A percentile compares a stretch with the other conserved stretches of the same genome.
These are phyloP conservation scores for Drosophila nannoptera DNA, from an alignment of 1,140 invertebrate species.

Conservation along the genomic window DNA sequence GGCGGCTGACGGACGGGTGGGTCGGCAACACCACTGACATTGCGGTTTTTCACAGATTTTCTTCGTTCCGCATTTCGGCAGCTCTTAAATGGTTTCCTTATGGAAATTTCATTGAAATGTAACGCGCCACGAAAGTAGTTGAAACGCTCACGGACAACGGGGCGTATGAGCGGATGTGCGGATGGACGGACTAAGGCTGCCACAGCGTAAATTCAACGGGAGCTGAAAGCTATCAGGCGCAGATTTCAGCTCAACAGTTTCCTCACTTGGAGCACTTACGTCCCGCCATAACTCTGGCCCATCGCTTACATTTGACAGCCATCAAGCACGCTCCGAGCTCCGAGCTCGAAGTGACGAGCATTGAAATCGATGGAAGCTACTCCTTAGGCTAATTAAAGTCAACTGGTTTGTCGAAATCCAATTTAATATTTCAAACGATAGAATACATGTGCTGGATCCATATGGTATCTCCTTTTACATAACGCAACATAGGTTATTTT, in stretches of 20 bases:
- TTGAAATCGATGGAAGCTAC: background rate
- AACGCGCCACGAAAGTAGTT: constrained; percentile 29
- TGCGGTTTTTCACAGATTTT: constrained; percentile 67
- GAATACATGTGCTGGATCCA: too few relatives aligned
- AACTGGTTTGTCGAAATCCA: background rate
- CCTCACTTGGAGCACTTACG: constrained; percentile 27
- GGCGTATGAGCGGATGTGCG: background rate
- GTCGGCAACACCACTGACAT: constrained; percentile 30
- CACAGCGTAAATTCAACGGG: constrained; percentile 8
- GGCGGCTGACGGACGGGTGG: background rate
- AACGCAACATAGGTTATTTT: too few relatives aligned
- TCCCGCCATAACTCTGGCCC: constrained; percentile 24
- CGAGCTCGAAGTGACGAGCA: constrained; percentile 13
- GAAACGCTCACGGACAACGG: background rate
- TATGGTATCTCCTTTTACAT: too few relatives aligned
- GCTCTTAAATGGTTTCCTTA: constrained; percentile 59
- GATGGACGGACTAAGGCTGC: background rate
- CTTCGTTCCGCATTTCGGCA: constrained; percentile 40
- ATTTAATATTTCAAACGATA: background rate
- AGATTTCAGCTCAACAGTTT: constrained; percentile 53
- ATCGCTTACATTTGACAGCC: constrained; percentile 23
- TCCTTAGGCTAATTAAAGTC: background rate
- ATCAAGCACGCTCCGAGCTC: constrained; percentile 2
- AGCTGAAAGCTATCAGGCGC: constrained; percentile 43
- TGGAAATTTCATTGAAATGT: constrained; percentile 64